Evolutionary conservation across 2,113 vertebrate genomes (phyloP).

Genomic region (Sphaerodactylus townsendi): DNA sequence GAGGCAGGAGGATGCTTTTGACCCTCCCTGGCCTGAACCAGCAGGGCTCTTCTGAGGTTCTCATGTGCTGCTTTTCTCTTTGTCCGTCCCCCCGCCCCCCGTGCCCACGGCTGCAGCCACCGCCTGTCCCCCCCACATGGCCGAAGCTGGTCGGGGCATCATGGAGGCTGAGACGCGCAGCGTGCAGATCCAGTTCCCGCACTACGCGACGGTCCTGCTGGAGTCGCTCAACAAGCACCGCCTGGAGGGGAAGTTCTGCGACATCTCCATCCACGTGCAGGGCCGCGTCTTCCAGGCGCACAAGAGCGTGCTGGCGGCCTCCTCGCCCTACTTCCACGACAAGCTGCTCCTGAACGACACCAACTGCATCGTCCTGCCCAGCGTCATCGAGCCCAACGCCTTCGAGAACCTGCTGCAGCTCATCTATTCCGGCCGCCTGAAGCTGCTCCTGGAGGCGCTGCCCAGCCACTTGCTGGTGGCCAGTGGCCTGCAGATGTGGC

Average conservation of each 20-base stretch:
- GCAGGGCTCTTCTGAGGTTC: too few relatives aligned
- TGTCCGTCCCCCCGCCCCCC: background rate
- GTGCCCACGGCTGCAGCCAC: background rate
- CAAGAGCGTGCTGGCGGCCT: constrained; percentile 73
- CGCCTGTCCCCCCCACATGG: too few relatives aligned
- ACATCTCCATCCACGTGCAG: constrained; percentile 74
- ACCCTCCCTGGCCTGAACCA: too few relatives aligned
- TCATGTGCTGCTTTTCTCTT: too few relatives aligned
- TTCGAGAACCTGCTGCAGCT: constrained; percentile 89
- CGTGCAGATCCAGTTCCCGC: constrained; percentile 71
- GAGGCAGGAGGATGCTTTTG: too few relatives aligned
- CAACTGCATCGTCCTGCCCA: constrained; percentile 86
- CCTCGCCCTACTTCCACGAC: constrained; percentile 75
- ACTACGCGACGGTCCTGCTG: constrained; percentile 79
- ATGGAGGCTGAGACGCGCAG: constrained; percentile 53
- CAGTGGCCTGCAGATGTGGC: constrained; percentile 96
- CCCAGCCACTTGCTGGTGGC: constrained; percentile 92
- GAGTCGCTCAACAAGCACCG: constrained; percentile 73
- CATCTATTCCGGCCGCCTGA: constrained; percentile 90
- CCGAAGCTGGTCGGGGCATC: background rate
- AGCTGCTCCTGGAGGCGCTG: constrained; percentile 85
- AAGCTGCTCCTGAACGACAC: constrained; percentile 82
- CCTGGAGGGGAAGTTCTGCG: constrained; percentile 81
- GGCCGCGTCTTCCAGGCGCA: constrained; percentile 73
- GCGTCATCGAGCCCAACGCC: constrained; percentile 88